Conservation (phyloP, 2,113 vertebrate species). For the Myodes glareolus region DNA sequence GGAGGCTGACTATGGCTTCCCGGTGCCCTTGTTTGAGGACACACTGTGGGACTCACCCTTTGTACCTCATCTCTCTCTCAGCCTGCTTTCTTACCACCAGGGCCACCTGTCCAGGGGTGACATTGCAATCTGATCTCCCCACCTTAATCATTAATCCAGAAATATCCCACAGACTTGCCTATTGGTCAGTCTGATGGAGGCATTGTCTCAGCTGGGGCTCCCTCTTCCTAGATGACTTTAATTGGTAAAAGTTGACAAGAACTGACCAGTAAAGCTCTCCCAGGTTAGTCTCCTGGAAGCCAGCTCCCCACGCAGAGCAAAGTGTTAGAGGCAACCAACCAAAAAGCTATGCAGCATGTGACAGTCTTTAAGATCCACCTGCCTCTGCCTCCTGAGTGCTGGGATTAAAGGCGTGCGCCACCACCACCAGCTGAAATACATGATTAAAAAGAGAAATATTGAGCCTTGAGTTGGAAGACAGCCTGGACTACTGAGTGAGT, state of each 20-base stretch:
- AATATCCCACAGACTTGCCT: not conserved
- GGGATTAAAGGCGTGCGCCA: not conserved
- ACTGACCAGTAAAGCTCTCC: not conserved
- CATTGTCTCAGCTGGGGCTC: not conserved
- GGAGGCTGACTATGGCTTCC: not conserved
- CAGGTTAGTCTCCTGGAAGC: not conserved
- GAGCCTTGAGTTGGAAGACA: not conserved
- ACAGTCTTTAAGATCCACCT: not conserved
- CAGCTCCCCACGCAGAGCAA: not conserved
- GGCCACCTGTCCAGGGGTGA: not conserved
- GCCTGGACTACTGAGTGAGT: not conserved
- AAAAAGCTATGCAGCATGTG: not conserved
- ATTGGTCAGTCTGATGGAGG: not conserved
- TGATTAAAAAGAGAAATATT: not conserved
- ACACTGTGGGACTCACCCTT: not conserved
- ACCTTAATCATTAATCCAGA: not conserved
- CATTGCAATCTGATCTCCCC: not conserved
- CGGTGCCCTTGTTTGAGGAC: not conserved
- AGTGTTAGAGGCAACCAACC: not conserved
- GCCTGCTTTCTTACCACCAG: not conserved
- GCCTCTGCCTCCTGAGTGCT: not conserved
- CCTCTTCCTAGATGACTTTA: not conserved
- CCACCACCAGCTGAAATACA: not conserved
- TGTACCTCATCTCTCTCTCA: not conserved
- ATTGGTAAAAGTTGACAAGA: not conserved